phyloP scores from a whole-genome alignment of 2,113 vertebrate species.

The Ia io region DNA sequence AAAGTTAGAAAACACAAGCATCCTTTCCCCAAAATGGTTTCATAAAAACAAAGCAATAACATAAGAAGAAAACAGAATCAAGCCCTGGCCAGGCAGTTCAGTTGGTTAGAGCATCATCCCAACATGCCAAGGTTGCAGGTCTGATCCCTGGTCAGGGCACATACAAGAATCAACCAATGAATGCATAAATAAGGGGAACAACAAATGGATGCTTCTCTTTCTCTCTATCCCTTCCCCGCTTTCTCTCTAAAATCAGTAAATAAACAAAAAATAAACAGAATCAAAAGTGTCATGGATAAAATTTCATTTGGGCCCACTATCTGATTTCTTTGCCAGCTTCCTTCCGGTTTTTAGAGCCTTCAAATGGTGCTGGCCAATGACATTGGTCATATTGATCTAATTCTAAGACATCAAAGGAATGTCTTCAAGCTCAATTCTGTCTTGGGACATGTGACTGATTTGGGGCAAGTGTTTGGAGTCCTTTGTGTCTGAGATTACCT shows the following conservation, averaged over 20 bases:
- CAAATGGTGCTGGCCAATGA: background rate
- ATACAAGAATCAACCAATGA: too few species aligned
- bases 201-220: too few species aligned
- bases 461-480: background rate
- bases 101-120: too few species aligned
- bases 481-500: background rate
- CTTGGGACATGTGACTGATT: background rate
- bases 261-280: background rate
- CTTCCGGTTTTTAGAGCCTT: background rate
- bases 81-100: too few species aligned
- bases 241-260: too few species aligned
- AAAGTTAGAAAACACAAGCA: background rate
- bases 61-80: background rate
- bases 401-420: background rate
- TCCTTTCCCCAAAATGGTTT: background rate
- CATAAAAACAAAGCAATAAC: background rate
- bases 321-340: background rate
- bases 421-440: background rate
- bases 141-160: too few species aligned
- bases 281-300: background rate
- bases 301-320: background rate
- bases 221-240: too few species aligned
- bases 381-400: background rate
- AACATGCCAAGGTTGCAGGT: too few species aligned
- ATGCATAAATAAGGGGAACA: too few species aligned